Conservation (phyloP, 2,888 invertebrate genomes). For the Tachina fera region DNA sequence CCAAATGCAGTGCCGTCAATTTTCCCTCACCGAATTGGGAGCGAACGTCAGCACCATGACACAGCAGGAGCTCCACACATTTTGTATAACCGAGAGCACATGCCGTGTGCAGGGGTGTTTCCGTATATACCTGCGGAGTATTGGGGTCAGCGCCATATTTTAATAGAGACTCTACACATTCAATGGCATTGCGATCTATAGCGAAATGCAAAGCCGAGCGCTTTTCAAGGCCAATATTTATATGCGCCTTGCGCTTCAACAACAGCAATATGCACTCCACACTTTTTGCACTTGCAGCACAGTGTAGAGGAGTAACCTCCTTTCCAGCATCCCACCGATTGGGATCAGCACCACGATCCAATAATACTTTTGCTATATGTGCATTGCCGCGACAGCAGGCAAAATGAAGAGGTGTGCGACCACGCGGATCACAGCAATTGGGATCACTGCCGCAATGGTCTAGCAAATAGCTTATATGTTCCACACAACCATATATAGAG, state of each 20-base stretch:
- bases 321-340: slow-evolving; percentile 89
- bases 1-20: slow-evolving; percentile 91
- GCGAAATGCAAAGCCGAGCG: slow-evolving; percentile 93
- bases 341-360: slow-evolving; percentile 88
- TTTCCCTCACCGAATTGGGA: slow-evolving; percentile 88
- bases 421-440: slow-evolving; percentile 87
- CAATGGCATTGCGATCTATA: slow-evolving; percentile 89
- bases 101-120: slow-evolving; percentile 93
- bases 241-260: slow-evolving; percentile 89
- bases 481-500: slow-evolving; percentile 78
- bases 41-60: slow-evolving; percentile 90
- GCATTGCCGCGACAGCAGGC: slow-evolving; percentile 90
- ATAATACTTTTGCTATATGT: slow-evolving; percentile 87
- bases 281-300: slow-evolving; percentile 86
- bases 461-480: slow-evolving; percentile 77
- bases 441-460: slow-evolving; percentile 84
- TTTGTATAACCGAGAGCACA: slow-evolving; percentile 88
- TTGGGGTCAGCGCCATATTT: slow-evolving; percentile 92
- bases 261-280: slow-evolving; percentile 85
- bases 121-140: slow-evolving; percentile 91
- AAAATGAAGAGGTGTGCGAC: slow-evolving; percentile 90
- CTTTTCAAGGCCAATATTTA: slow-evolving; percentile 88
- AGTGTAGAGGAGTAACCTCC: slow-evolving; percentile 90
- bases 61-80: slow-evolving; percentile 89
- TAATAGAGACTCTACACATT: slow-evolving; percentile 89